Evolutionary conservation across 2,888 invertebrate species (phyloP).

Genomic region (Ophonus ardosiacus): DNA sequence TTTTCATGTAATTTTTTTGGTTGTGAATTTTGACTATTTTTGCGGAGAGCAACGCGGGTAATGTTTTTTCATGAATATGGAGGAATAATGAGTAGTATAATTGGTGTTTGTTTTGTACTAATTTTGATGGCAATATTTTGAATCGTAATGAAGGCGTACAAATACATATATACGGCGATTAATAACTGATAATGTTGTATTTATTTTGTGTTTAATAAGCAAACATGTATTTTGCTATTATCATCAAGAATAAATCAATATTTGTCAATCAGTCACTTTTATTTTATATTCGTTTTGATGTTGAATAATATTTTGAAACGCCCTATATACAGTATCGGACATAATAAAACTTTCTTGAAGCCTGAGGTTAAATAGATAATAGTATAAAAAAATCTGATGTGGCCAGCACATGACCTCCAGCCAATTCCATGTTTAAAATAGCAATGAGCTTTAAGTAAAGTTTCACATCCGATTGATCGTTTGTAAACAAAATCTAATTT

Average conservation of each 20-base stretch:
- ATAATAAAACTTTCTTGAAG: too few species aligned
- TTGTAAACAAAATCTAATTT: too few species aligned
- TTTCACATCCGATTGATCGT: too few species aligned
- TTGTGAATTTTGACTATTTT: conserved; percentile 4
- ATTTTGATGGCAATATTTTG: neutral
- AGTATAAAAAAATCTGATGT: too few species aligned
- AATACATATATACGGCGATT: neutral
- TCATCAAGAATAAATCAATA: neutral
- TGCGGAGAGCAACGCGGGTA: neutral
- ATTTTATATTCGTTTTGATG: neutral
- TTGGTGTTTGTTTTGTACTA: neutral
- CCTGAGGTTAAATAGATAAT: too few species aligned
- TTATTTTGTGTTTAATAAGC: neutral
- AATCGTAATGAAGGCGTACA: neutral
- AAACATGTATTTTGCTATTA: too few species aligned
- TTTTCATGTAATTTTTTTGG: conserved; percentile 17
- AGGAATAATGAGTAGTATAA: neutral
- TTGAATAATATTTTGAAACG: neutral
- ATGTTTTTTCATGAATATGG: neutral
- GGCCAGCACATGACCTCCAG: too few species aligned
- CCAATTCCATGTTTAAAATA: too few species aligned
- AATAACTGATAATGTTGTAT: neutral
- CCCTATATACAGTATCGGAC: too few species aligned
- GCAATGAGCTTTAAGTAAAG: too few species aligned
- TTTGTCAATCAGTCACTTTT: neutral